Percentiles rank a stretch among this genome's conserved stretches.
These are phyloP conservation scores for Drosophila tsacasi DNA, from an alignment of 1,140 invertebrate species.

Conservation along the genomic window DNA sequence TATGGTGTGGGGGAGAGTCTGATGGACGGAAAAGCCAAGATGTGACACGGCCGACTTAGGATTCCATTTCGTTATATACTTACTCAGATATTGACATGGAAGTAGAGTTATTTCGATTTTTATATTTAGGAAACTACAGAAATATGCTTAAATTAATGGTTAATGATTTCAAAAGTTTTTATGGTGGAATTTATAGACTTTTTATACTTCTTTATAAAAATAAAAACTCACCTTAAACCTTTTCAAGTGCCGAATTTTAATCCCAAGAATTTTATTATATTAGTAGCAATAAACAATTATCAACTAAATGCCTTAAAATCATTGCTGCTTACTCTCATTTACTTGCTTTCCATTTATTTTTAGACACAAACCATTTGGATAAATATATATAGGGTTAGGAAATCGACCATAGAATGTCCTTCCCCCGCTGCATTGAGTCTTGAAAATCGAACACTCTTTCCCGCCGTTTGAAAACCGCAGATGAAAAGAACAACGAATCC, in stretches of 20 bases:
- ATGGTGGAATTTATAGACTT: not conserved
- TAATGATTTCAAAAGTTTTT: not conserved
- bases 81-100: too few relatives aligned
- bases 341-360: not conserved
- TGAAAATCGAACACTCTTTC: conserved; percentile 11
- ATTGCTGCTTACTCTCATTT: not conserved
- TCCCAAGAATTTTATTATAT: not conserved
- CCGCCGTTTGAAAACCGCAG: conserved; percentile 9
- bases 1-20: not conserved
- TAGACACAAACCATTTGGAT: not conserved
- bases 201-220: not conserved
- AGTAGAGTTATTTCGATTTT: too few relatives aligned
- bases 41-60: not conserved
- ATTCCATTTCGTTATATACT: not conserved
- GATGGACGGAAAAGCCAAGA: conserved; percentile 3
- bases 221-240: not conserved
- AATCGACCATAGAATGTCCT: not conserved
- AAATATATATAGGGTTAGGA: not conserved
- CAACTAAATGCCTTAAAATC: not conserved
- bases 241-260: not conserved
- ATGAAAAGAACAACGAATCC: conserved; percentile 23
- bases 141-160: not conserved
- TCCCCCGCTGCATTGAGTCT: not conserved
- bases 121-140: too few relatives aligned
- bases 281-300: too few relatives aligned